phyloP scores from a whole-genome alignment of 1,140 invertebrate species.

The Mesaphorura yosii region DNA sequence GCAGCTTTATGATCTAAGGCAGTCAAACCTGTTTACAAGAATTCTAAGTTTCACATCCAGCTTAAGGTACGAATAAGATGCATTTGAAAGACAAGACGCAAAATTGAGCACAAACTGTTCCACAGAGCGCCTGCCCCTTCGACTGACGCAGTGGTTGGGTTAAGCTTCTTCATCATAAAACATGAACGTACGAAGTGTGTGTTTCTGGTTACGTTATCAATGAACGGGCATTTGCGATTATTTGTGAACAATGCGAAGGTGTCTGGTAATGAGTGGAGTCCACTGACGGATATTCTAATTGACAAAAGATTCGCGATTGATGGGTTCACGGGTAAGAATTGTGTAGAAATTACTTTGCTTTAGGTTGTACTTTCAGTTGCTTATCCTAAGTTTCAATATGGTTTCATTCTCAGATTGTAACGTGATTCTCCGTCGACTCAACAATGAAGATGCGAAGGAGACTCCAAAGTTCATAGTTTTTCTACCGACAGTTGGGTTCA shows the following conservation, averaged over 20 bases:
- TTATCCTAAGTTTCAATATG: neutral
- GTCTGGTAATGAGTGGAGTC: conserved; percentile 16
- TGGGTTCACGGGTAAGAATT: conserved; percentile 16
- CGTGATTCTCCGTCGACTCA: conserved; percentile 18
- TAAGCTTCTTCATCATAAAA: conserved; percentile 22
- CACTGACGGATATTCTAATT: conserved; percentile 12
- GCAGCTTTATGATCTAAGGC: conserved; percentile 22
- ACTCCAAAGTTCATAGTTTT: conserved; percentile 22
- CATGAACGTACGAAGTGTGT: conserved; percentile 3
- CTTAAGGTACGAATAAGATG: conserved; percentile 24
- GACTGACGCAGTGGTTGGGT: conserved; percentile 19
- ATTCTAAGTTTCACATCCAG: conserved; percentile 14
- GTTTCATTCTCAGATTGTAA: conserved; percentile 17
- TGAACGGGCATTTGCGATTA: conserved; percentile 26
- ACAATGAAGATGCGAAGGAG: neutral
- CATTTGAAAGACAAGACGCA: too few species aligned
- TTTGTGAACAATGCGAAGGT: conserved; percentile 18
- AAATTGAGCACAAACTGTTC: too few species aligned
- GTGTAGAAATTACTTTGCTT: too few species aligned
- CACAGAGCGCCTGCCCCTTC: neutral
- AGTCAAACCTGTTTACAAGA: conserved; percentile 23
- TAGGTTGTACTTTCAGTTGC: too few species aligned
- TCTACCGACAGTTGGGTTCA: conserved; percentile 23
- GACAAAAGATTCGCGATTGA: conserved; percentile 10
- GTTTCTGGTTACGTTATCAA: conserved; percentile 23